These are phyloP conservation scores for Leptinotarsa rubiginosa DNA, from an alignment of 2,888 invertebrate genomes.

Conservation along the genomic window DNA sequence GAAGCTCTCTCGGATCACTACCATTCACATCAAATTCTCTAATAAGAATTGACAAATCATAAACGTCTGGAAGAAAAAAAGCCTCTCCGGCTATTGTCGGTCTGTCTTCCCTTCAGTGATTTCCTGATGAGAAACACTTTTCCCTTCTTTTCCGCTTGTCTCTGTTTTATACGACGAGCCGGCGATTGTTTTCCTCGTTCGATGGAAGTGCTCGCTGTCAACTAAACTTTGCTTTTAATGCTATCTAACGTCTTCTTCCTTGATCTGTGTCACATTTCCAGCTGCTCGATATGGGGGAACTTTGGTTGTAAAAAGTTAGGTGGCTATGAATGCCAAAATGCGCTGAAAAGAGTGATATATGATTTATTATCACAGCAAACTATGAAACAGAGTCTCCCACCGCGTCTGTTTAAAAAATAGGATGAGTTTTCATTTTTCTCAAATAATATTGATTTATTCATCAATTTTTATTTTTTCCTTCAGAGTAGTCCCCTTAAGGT, in stretches of 20 bases:
- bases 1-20: neutral
- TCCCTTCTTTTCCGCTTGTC: conserved; percentile 40
- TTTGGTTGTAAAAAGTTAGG: neutral
- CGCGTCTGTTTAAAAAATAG: too few relatives aligned
- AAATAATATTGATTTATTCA: too few relatives aligned
- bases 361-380: too few relatives aligned
- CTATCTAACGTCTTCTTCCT: conserved; percentile 47
- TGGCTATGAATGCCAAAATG: neutral
- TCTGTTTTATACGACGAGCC: conserved; percentile 31
- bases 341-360: too few relatives aligned
- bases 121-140: conserved; percentile 53
- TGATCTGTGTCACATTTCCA: conserved; percentile 37
- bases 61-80: conserved; percentile 27
- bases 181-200: conserved; percentile 38
- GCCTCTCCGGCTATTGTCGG: conserved; percentile 47
- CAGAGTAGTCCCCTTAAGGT: too few relatives aligned
- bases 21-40: conserved; percentile 10
- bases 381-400: too few relatives aligned
- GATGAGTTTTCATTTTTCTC: too few relatives aligned
- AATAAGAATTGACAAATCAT: conserved; percentile 25
- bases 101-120: conserved; percentile 54
- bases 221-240: conserved; percentile 59
- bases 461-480: too few relatives aligned
- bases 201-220: conserved; percentile 55
- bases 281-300: conserved; percentile 22